A percentile compares a stretch with the other conserved stretches of the same genome.
These are phyloP conservation scores for Melikaiella ostensackeni DNA, from an alignment of 2,888 invertebrate genomes.

Conservation along the genomic window DNA sequence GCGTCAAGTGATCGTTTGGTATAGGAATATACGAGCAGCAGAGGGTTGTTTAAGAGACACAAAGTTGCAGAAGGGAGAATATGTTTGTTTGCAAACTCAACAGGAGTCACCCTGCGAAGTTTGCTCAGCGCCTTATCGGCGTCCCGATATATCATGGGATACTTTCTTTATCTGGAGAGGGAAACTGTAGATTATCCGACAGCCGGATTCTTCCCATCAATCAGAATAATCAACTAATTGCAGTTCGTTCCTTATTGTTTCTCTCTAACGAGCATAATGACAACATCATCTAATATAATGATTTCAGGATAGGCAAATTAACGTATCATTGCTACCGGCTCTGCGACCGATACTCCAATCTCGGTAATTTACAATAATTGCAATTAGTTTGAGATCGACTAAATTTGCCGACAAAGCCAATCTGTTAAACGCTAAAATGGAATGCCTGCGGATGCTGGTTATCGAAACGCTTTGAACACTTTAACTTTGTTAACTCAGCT, in stretches of 20 bases:
- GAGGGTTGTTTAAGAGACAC: constrained; percentile 31
- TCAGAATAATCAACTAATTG: constrained; percentile 38
- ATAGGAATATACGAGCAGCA: constrained; percentile 27
- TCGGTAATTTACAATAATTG: constrained; percentile 33
- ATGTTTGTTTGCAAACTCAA: constrained; percentile 39
- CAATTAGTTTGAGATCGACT: constrained; percentile 35
- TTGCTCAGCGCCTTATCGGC: constrained; percentile 30
- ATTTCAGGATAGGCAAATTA: constrained; percentile 44
- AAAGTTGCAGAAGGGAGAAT: constrained; percentile 38
- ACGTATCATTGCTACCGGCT: constrained; percentile 26
- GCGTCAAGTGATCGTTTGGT: constrained; percentile 37
- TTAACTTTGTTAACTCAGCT: constrained; percentile 24
- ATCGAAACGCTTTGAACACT: constrained; percentile 34
- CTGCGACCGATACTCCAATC: constrained; percentile 18
- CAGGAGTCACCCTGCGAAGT: constrained; percentile 16
- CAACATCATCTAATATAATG: constrained; percentile 49
- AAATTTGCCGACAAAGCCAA: constrained; percentile 36
- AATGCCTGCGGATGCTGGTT: constrained; percentile 33
- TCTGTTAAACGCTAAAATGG: constrained; percentile 17
- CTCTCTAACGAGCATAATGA: constrained; percentile 52
- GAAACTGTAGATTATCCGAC: not conserved
- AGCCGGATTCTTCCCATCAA: constrained; percentile 45
- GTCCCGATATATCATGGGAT: constrained; percentile 19
- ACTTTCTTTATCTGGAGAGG: not conserved
- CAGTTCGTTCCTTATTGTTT: constrained; percentile 57